These are phyloP conservation scores for Serripes groenlandicus DNA, from an alignment of 2,888 invertebrate species.

Conservation along the genomic window DNA sequence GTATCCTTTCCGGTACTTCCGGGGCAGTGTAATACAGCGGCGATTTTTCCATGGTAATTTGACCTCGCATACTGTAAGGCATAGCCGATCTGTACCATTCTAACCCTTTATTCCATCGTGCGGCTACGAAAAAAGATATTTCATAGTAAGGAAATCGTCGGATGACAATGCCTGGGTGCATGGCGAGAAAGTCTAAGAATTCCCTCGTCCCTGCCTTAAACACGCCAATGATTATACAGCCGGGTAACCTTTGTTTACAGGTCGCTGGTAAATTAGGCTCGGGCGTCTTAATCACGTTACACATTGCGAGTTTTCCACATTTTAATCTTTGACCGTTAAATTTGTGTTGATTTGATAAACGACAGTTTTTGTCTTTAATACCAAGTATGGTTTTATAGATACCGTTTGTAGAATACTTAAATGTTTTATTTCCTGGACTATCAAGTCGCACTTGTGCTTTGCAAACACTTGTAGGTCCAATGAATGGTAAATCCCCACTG, in stretches of 20 bases:
- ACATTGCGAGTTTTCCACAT: too few relatives aligned
- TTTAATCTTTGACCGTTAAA: too few relatives aligned
- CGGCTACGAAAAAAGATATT: slow-evolving; percentile 98
- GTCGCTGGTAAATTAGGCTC: background rate
- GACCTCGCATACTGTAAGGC: slow-evolving; percentile 94
- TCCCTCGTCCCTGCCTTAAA: slow-evolving; percentile 87
- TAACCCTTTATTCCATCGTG: slow-evolving; percentile 92
- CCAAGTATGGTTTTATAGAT: too few relatives aligned
- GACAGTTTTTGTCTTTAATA: too few relatives aligned
- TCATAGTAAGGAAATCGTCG: slow-evolving; percentile 93
- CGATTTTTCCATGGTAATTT: slow-evolving; percentile 98
- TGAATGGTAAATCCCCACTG: too few relatives aligned
- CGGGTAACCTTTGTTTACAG: slow-evolving; percentile 75
- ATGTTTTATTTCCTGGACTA: too few relatives aligned
- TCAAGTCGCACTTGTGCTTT: too few relatives aligned
- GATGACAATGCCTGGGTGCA: slow-evolving; percentile 92
- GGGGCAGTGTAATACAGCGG: slow-evolving; percentile 98
- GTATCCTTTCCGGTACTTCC: slow-evolving; percentile 96
- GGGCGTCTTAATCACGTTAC: too few relatives aligned
- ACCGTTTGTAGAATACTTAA: too few relatives aligned
- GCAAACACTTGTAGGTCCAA: too few relatives aligned
- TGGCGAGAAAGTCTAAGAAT: slow-evolving; percentile 84
- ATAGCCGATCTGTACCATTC: slow-evolving; percentile 96
- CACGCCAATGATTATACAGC: slow-evolving; percentile 86
- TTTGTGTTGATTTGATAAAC: too few relatives aligned